Conservation (phyloP, 2,888 invertebrate species). For the Nomada ruficornis region DNA sequence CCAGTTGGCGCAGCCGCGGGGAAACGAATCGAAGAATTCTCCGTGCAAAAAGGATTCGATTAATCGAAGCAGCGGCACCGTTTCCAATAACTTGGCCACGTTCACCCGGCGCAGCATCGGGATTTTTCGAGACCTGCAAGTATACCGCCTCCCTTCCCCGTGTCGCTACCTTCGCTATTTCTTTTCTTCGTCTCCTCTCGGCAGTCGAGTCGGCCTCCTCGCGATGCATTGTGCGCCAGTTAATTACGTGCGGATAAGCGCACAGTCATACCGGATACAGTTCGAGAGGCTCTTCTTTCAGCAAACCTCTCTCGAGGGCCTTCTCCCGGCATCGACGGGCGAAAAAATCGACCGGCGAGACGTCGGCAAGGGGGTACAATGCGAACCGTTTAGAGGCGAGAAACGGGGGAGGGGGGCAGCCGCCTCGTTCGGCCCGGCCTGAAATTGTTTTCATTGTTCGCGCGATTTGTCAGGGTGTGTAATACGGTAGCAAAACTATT, state of each 20-base stretch:
- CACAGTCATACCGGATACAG: slow-evolving; percentile 80
- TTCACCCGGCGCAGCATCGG: slow-evolving; percentile 59
- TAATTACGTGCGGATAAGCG: slow-evolving; percentile 83
- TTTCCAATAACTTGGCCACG: slow-evolving; percentile 37
- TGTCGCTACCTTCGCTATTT: slow-evolving; percentile 51
- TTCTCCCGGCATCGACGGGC: slow-evolving; percentile 25
- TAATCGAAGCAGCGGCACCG: slow-evolving; percentile 32
- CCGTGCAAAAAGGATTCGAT: slow-evolving; percentile 28
- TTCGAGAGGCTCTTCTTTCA: slow-evolving; percentile 55
- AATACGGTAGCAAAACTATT: slow-evolving; percentile 82
- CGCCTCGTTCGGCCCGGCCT: slow-evolving; percentile 68
- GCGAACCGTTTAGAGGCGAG: slow-evolving; percentile 78
- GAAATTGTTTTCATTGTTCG: slow-evolving; percentile 83
- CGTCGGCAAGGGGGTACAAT: slow-evolving; percentile 70
- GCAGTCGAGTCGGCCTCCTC: slow-evolving; percentile 67
- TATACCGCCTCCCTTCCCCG: slow-evolving; percentile 17
- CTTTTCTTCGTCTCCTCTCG: slow-evolving; percentile 59
- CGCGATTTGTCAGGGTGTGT: slow-evolving; percentile 82
- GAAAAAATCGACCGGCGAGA: slow-evolving; percentile 46
- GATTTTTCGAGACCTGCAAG: slow-evolving; percentile 66
- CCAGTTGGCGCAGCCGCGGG: not conserved
- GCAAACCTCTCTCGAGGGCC: slow-evolving; percentile 20
- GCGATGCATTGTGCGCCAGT: slow-evolving; percentile 82
- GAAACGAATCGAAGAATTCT: slow-evolving; percentile 17
- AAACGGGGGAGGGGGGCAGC: slow-evolving; percentile 51